phyloP scores from a whole-genome alignment of 2,888 invertebrate genomes.

The Acronicta alni region DNA sequence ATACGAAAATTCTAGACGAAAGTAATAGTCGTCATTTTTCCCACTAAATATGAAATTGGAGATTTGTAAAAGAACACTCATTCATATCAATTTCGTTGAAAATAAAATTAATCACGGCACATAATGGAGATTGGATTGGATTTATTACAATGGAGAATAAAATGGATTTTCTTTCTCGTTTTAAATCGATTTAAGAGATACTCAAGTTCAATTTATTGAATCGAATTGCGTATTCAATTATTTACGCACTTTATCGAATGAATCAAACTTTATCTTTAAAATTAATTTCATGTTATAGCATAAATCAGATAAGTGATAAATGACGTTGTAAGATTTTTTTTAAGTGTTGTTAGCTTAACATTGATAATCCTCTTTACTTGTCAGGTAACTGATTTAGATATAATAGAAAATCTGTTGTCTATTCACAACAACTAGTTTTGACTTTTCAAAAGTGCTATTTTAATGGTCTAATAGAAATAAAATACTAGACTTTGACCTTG shows the following conservation, averaged over 20 bases:
- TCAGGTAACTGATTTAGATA: no score
- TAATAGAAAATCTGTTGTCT: no score
- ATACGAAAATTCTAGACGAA: constrained; percentile 8
- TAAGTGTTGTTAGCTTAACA: no score
- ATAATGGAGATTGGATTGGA: constrained; percentile 20
- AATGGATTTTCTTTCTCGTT: constrained; percentile 18
- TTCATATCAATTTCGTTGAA: constrained; percentile 14
- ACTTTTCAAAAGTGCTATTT: no score
- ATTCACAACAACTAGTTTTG: no score
- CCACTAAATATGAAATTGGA: background rate
- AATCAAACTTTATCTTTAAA: background rate
- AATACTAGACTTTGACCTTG: no score
- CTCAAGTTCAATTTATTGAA: constrained; percentile 16
- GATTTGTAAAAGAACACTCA: constrained; percentile 11
- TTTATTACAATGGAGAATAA: constrained; percentile 23
- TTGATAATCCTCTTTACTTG: no score
- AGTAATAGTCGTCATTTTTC: constrained; percentile 9
- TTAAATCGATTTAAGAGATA: constrained; percentile 13
- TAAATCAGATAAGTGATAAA: background rate
- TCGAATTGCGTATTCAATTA: constrained; percentile 4
- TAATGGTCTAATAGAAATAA: no score
- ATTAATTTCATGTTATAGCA: background rate
- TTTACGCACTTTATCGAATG: background rate
- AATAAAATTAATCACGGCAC: constrained; percentile 24
- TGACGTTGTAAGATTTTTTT: background rate